These are phyloP conservation scores for Selenia dentaria DNA, from an alignment of 2,888 invertebrate species.

Conservation along the genomic window DNA sequence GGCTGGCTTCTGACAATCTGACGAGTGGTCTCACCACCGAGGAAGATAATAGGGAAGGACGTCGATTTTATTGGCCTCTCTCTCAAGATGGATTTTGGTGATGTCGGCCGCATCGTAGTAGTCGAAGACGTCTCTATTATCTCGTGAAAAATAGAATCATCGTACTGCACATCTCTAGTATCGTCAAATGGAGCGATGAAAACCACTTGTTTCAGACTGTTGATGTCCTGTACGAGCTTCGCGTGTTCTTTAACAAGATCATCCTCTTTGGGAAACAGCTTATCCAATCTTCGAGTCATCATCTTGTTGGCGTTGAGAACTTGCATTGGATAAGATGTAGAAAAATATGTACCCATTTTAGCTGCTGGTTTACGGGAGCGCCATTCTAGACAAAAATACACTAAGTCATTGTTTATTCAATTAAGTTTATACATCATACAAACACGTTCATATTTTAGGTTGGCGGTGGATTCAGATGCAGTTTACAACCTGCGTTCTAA, in stretches of 20 bases:
- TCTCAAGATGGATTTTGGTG: not conserved
- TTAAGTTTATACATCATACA: too few relatives aligned
- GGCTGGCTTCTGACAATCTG: conserved; percentile 58
- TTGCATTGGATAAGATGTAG: conserved; percentile 16
- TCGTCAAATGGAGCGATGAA: conserved; percentile 67
- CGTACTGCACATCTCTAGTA: conserved; percentile 56
- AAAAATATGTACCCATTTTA: conserved; percentile 16
- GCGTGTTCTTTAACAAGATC: conserved; percentile 74
- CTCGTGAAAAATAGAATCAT: conserved; percentile 72
- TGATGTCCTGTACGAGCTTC: conserved; percentile 76
- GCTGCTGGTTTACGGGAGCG: conserved; percentile 20
- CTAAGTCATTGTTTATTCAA: too few relatives aligned
- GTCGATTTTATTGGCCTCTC: conserved; percentile 44
- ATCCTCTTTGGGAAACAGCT: conserved; percentile 45
- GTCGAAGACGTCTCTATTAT: conserved; percentile 66
- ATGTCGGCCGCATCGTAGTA: conserved; percentile 28
- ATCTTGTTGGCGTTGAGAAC: conserved; percentile 38
- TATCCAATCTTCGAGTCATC: conserved; percentile 26
- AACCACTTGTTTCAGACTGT: conserved; percentile 65
- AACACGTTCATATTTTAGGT: too few relatives aligned
- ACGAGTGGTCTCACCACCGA: conserved; percentile 66
- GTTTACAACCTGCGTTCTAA: too few relatives aligned
- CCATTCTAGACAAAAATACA: conserved; percentile 18
- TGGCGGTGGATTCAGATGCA: too few relatives aligned
- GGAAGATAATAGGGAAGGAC: conserved; percentile 60